Conservation (phyloP, 1,140 invertebrate species). For the Anthonomus grandis region DNA sequence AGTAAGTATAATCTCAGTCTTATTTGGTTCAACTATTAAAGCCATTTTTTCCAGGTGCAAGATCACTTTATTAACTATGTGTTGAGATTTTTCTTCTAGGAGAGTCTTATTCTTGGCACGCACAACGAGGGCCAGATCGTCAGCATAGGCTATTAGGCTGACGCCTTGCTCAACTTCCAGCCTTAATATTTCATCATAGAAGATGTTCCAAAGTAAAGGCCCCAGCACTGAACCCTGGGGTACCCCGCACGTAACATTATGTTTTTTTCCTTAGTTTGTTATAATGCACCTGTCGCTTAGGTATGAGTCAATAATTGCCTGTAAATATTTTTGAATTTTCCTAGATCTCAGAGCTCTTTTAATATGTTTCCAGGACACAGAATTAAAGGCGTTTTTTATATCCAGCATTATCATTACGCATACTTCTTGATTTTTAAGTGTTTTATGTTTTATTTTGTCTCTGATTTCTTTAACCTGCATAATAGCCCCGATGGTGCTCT, state of each 20-base stretch:
- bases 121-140: conserved; percentile 34
- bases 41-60: conserved; percentile 22
- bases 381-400: background rate
- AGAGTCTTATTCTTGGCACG: background rate
- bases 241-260: conserved; percentile 12
- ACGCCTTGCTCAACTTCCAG: conserved; percentile 22
- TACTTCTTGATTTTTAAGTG: background rate
- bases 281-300: background rate
- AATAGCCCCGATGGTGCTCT: conserved; percentile 29
- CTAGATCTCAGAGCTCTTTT: background rate
- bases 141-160: conserved; percentile 35
- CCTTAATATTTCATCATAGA: conserved; percentile 36
- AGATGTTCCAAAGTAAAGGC: conserved; percentile 41
- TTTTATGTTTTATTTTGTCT: background rate
- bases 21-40: conserved; percentile 27
- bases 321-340: background rate
- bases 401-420: background rate
- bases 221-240: conserved; percentile 41
- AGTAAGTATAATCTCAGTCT: conserved; percentile 27
- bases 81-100: background rate
- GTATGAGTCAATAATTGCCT: background rate
- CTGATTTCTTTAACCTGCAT: conserved; percentile 1
- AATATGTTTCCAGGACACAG: background rate
- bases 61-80: background rate
- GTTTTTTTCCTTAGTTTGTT: background rate